Conservation (phyloP, 2,888 invertebrate species). For the Melipona bicolor region DNA sequence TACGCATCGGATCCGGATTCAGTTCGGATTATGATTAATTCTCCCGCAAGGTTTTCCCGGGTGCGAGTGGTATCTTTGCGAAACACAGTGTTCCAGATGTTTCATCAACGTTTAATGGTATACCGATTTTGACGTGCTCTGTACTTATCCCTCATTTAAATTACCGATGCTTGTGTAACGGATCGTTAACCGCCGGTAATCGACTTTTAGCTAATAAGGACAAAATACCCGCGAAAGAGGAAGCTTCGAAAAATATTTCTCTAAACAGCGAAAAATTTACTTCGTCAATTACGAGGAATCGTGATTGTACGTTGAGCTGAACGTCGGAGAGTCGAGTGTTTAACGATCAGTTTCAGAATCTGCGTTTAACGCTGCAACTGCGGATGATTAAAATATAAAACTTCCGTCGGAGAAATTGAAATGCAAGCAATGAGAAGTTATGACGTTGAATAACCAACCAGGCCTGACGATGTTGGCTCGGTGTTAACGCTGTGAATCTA, state of each 20-base stretch:
- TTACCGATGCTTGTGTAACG: conserved; percentile 15
- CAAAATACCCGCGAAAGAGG: not conserved
- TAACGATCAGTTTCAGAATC: not conserved
- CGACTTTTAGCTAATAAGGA: not conserved
- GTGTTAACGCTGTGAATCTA: too few relatives aligned
- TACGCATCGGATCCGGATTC: not conserved
- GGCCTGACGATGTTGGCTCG: too few relatives aligned
- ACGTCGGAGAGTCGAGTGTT: not conserved
- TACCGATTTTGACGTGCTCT: conserved; percentile 10
- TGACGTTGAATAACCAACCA: too few relatives aligned
- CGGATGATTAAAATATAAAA: too few relatives aligned
- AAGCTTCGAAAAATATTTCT: not conserved
- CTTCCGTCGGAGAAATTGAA: too few relatives aligned
- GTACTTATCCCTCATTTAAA: conserved; percentile 12
- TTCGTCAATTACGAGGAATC: not conserved
- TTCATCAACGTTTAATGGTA: conserved; percentile 6
- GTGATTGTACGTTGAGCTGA: not conserved
- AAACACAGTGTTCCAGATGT: not conserved
- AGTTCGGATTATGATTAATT: not conserved
- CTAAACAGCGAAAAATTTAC: not conserved
- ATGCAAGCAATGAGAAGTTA: too few relatives aligned
- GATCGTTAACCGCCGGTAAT: not conserved
- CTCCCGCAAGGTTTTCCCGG: not conserved
- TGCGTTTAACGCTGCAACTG: not conserved
- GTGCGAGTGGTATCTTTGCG: not conserved